Evolutionary conservation across 2,888 invertebrate genomes (phyloP).

Genomic region (Ditylenchus weischeri): DNA sequence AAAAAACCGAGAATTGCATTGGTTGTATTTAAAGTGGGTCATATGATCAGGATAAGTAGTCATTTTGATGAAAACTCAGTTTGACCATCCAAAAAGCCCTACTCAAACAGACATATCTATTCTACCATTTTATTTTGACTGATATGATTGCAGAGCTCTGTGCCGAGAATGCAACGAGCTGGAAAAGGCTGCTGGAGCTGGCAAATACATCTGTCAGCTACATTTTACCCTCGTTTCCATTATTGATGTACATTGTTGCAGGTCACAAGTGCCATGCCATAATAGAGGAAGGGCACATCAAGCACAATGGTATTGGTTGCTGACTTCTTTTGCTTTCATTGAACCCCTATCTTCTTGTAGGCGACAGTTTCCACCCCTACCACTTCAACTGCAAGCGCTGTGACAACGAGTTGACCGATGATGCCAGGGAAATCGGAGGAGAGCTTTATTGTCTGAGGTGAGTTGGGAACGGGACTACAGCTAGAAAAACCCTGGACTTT

Average conservation of each 20-base stretch:
- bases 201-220: slow-evolving; percentile 74
- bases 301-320: slow-evolving; percentile 57
- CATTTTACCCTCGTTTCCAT: too few relatives aligned
- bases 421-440: slow-evolving; percentile 83
- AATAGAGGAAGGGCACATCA: slow-evolving; percentile 64
- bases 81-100: too few relatives aligned
- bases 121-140: neutral
- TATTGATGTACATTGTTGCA: too few relatives aligned
- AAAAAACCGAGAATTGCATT: too few relatives aligned
- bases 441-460: slow-evolving; percentile 87
- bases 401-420: slow-evolving; percentile 81
- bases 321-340: too few relatives aligned
- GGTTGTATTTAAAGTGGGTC: too few relatives aligned
- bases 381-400: slow-evolving; percentile 88
- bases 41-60: too few relatives aligned
- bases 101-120: too few relatives aligned
- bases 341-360: slow-evolving; percentile 60
- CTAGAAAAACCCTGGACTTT: too few relatives aligned
- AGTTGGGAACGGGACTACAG: slow-evolving; percentile 63
- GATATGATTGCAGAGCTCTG: slow-evolving; percentile 66
- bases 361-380: slow-evolving; percentile 97
- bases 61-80: too few relatives aligned
- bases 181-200: slow-evolving; percentile 87
- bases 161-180: slow-evolving; percentile 95
- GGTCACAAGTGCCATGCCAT: slow-evolving; percentile 66